These are phyloP conservation scores for Clarias gariepinus DNA, from an alignment of 2,113 vertebrate genomes.

Conservation along the genomic window DNA sequence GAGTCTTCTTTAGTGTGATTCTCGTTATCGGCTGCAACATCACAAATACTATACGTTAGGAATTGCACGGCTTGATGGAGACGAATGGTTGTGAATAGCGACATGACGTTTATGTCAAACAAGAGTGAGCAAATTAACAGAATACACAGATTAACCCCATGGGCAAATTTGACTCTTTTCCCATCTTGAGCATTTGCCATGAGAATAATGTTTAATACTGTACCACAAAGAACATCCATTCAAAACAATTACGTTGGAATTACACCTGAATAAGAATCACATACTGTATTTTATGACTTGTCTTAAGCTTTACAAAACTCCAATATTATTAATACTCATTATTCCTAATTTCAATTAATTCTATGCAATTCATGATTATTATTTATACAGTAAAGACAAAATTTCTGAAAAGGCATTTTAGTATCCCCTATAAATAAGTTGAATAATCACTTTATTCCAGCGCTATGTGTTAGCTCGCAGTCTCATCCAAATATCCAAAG, in stretches of 20 bases:
- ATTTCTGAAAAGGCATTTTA: not conserved
- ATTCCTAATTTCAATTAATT: not conserved
- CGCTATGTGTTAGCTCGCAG: not conserved
- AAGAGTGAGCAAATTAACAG: not conserved
- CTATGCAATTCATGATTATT: not conserved
- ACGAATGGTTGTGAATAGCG: not conserved
- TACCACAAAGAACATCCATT: not conserved
- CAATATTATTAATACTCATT: not conserved
- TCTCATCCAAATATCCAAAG: not conserved
- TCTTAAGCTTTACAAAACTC: not conserved
- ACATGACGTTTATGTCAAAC: not conserved
- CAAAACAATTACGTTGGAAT: not conserved
- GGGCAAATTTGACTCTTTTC: not conserved
- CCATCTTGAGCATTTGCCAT: not conserved
- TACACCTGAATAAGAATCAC: not conserved
- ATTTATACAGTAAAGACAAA: not conserved
- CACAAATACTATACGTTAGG: conserved; percentile 46
- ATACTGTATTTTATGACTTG: not conserved
- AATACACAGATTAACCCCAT: not conserved
- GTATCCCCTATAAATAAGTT: not conserved
- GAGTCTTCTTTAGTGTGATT: conserved; percentile 89
- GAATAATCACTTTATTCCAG: not conserved
- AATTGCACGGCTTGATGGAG: not conserved
- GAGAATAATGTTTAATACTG: not conserved
- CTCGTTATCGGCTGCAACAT: conserved; percentile 88